These are phyloP conservation scores for Arctopsyche grandis DNA, from an alignment of 1,140 invertebrate genomes.

Conservation along the genomic window DNA sequence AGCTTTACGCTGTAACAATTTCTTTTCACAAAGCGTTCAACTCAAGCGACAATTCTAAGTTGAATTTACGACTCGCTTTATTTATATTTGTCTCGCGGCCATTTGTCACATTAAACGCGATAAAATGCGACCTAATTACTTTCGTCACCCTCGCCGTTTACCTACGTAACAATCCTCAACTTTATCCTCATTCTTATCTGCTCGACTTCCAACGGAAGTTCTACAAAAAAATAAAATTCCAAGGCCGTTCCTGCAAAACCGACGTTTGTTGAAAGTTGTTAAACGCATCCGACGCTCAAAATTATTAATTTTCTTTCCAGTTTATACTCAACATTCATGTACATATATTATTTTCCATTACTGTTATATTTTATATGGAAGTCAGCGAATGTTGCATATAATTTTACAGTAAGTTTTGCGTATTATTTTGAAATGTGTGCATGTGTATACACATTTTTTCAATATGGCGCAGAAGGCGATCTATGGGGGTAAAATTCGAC, in stretches of 20 bases:
- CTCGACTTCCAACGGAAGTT: neutral
- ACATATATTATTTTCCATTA: no score
- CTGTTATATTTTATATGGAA: no score
- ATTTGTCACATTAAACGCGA: constrained; percentile 45
- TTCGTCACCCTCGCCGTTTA: constrained; percentile 9
- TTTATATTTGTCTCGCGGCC: constrained; percentile 34
- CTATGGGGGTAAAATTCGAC: constrained; percentile 4
- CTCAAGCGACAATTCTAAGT: constrained; percentile 16
- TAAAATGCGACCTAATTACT: constrained; percentile 42
- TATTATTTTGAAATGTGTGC: no score
- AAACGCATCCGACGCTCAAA: constrained; percentile 14
- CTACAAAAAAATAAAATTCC: no score
- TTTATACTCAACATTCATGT: neutral
- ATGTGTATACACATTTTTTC: constrained; percentile 28
- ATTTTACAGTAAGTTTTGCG: no score
- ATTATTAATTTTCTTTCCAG: constrained; percentile 10
- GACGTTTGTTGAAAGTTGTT: neutral
- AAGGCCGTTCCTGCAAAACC: no score
- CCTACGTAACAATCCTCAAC: constrained; percentile 24
- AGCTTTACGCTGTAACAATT: constrained; percentile 10
- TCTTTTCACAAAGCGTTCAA: neutral
- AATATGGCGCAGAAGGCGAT: constrained; percentile 38
- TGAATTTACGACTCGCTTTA: constrained; percentile 34
- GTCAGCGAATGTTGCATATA: no score
- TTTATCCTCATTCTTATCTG: neutral